phyloP scores from a whole-genome alignment of 1,140 invertebrate species.

The Neelides sp. region DNA sequence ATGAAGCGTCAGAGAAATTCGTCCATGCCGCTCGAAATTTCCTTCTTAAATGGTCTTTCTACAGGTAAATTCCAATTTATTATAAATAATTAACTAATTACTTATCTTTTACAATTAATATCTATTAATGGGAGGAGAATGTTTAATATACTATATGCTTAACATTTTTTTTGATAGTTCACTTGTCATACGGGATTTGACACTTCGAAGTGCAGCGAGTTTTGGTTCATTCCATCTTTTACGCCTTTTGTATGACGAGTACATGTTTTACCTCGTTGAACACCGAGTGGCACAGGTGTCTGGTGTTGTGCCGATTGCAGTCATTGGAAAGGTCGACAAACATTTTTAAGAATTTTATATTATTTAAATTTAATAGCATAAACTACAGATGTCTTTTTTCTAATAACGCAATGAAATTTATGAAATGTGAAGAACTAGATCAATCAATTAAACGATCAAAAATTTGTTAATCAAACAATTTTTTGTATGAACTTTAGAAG shows the following conservation, averaged over 20 bases:
- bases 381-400: no score
- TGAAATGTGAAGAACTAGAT: no score
- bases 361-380: no score
- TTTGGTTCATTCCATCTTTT: conserved; percentile 99
- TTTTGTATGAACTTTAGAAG: no score
- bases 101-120: background rate
- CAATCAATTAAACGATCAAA: no score
- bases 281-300: conserved; percentile 85
- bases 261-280: conserved; percentile 98
- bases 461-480: no score
- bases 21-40: conserved; percentile 86
- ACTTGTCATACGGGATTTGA: conserved; percentile 90
- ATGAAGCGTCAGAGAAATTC: conserved; percentile 70
- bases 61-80: conserved; percentile 50
- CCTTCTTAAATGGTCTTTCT: conserved; percentile 97
- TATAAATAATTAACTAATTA: background rate
- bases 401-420: no score
- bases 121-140: no score
- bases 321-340: conserved; percentile 61
- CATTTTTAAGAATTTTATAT: background rate
- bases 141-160: conserved; percentile 7
- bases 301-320: conserved; percentile 81
- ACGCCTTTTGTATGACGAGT: conserved; percentile 93
- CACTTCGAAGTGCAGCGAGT: conserved; percentile 85
- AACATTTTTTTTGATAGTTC: conserved; percentile 51